Base-by-base conservation (phyloP, 2,797 vertebrate species). In the Sarcoramphus papa region DNA sequence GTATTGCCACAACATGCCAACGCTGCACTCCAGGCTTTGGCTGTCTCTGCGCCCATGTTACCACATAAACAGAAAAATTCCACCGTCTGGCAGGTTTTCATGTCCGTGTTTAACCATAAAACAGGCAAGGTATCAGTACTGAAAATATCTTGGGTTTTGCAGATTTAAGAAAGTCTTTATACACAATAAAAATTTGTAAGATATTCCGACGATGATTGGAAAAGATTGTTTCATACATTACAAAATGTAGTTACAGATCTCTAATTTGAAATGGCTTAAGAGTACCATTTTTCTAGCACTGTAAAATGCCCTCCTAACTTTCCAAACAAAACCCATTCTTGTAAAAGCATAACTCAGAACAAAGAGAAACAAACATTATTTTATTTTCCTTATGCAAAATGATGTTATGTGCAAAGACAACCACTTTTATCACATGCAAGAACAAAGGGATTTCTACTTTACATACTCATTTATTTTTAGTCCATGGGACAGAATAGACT, bases 381-480 rank as follows among this genome's bases (percentile, higher is more conserved):
- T 84, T 41, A 56, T 82, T 77, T 74, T 80, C 87, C 75, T 96
- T 53, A 80, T 35, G 37, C 64, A 94, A 93, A 96, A 79, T 1
- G 35, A 67, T 25, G 50, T 23, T 78, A 86, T 1, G 1, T 41
- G 77, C 78, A 95, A 90, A 84, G 59, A 79, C 65, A 85, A 80
- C 35, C 27, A 28, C 51, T 70, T 69, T 24, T 37, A 92, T 47
- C 60, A 69, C 41, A 45, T 6, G 28, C 12, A 6, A 3, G 3
- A 95, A 69, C 37, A 88, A 79, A 56, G 12, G 27, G 22, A 92
- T 64, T 84, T 82, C 65, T 82, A 23, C 54, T 62, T 89, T 64
- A 76, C 25, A 31, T 3, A 25, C 12, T 19, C 33, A 50, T 47
- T 68, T 51, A 19, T 41, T 84, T 80, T 74, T 51, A 89, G 47